Percentiles rank a stretch among this genome's conserved stretches.
Conservation (phyloP, 2,888 invertebrate species). For the Kryphioiulus occultus region DNA sequence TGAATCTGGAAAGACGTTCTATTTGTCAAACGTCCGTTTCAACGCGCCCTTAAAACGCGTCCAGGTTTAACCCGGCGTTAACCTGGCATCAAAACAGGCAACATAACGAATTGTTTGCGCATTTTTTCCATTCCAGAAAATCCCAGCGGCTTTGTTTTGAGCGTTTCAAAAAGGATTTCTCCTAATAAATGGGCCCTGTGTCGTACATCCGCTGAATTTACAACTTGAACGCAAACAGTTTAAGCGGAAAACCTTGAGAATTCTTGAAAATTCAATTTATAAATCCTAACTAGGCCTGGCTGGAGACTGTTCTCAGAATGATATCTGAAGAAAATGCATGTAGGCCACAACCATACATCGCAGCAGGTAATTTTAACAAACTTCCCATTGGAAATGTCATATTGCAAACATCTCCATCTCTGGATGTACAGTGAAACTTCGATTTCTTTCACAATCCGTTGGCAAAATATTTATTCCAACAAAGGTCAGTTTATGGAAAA, state of each 20-base stretch:
- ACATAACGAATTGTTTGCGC: background rate
- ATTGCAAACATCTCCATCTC: too few species aligned
- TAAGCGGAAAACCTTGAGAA: background rate
- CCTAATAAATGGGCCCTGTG: background rate
- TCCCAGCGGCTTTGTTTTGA: background rate
- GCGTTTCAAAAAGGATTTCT: background rate
- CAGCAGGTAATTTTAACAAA: background rate
- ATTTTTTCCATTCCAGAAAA: background rate
- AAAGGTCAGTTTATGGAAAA: constrained; percentile 22
- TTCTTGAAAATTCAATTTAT: background rate
- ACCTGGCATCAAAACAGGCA: background rate
- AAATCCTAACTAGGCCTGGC: background rate
- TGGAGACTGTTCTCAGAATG: background rate
- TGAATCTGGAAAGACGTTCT: background rate
- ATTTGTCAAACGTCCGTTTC: background rate
- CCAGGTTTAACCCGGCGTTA: background rate
- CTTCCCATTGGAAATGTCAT: too few species aligned
- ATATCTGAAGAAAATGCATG: background rate
- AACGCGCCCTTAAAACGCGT: background rate
- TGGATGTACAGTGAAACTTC: too few species aligned
- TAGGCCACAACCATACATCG: background rate
- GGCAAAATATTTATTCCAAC: constrained; percentile 31
- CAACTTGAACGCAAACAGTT: background rate
- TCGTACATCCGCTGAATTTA: background rate
- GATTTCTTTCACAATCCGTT: background rate